Evolutionary conservation across 1,140 invertebrate genomes (phyloP).

Genomic region (Pachyrhynchus sulphureomaculatus): DNA sequence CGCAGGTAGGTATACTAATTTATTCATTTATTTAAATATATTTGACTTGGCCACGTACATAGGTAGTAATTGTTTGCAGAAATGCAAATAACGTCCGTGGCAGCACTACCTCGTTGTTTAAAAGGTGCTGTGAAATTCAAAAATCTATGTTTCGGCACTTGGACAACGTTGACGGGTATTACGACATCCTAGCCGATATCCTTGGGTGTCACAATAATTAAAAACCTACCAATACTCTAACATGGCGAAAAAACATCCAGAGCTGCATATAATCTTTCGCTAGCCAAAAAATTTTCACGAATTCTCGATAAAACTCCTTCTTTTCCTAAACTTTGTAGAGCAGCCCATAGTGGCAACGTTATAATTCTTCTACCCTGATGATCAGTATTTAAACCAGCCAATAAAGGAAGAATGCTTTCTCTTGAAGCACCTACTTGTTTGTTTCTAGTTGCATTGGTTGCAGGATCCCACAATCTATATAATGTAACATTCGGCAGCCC

Average conservation of each 20-base stretch:
- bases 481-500: conserved; percentile 81
- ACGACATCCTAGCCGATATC: too few relatives aligned
- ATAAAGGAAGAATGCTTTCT: conserved; percentile 68
- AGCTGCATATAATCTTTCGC: conserved; percentile 71
- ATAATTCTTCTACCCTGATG: conserved; percentile 62
- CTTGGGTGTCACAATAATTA: too few relatives aligned
- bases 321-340: conserved; percentile 73
- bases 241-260: conserved; percentile 69
- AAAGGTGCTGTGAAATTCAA: too few relatives aligned
- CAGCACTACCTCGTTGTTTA: too few relatives aligned
- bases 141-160: too few relatives aligned
- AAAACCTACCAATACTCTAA: conserved; percentile 74
- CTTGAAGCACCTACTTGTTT: conserved; percentile 56
- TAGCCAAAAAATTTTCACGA: conserved; percentile 72
- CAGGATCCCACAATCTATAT: conserved; percentile 55
- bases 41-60: too few relatives aligned
- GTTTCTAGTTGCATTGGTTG: conserved; percentile 44
- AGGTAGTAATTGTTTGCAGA: too few relatives aligned
- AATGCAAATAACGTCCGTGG: too few relatives aligned
- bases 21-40: too few relatives aligned
- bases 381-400: conserved; percentile 66
- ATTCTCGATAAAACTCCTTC: conserved; percentile 73
- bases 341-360: conserved; percentile 81
- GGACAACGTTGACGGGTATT: too few relatives aligned
- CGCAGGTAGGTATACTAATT: too few relatives aligned